Conservation (phyloP, 1,140 invertebrate genomes). For the Calephelis virginiensis region DNA sequence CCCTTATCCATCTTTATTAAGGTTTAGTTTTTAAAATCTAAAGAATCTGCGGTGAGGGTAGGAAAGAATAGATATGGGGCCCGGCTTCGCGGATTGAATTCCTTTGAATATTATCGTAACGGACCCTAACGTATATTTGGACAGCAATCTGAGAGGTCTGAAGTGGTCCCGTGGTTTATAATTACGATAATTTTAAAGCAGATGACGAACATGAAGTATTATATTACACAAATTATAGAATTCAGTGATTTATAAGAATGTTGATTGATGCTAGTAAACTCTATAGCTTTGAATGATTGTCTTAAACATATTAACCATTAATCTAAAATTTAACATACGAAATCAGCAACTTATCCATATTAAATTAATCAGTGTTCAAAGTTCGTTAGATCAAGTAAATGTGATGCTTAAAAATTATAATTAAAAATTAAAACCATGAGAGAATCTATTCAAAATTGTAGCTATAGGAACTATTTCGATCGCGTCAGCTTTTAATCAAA, state of each 20-base stretch:
- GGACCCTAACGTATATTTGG: constrained; percentile 77
- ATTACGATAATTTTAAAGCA: constrained; percentile 75
- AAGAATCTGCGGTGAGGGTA: constrained; percentile 49
- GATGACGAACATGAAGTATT: constrained; percentile 57
- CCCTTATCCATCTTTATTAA: constrained; percentile 23
- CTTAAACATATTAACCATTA: too few species aligned
- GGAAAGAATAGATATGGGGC: constrained; percentile 75
- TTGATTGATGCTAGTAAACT: too few species aligned
- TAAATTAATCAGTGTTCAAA: too few species aligned
- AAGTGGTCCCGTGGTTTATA: constrained; percentile 70
- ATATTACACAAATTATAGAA: neutral
- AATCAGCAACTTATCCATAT: too few species aligned
- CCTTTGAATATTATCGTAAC: constrained; percentile 71
- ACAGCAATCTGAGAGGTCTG: constrained; percentile 73
- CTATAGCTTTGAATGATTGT: too few species aligned
- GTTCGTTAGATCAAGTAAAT: too few species aligned
- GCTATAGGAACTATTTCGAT: too few species aligned
- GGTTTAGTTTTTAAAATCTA: constrained; percentile 25
- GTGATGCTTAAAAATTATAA: too few species aligned
- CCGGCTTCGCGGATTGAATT: constrained; percentile 64
- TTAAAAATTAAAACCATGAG: too few species aligned
- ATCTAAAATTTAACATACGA: too few species aligned
- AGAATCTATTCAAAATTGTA: too few species aligned
- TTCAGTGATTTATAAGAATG: neutral
- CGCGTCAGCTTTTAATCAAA: too few species aligned